phyloP scores from a whole-genome alignment of 2,888 invertebrate genomes.

The Lepidocyrtoides sp. region DNA sequence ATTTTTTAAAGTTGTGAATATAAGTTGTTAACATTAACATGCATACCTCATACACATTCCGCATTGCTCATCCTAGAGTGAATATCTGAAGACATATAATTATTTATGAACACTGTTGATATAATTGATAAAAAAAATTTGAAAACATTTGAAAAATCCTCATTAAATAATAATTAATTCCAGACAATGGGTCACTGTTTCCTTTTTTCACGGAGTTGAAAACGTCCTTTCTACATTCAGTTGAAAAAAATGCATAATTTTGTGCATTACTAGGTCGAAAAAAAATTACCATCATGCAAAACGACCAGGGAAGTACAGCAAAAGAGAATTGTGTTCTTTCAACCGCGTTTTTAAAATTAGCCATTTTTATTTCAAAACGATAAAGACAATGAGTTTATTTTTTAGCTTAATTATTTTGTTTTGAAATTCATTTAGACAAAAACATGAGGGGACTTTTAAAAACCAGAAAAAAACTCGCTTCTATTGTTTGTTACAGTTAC shows the following conservation, averaged over 20 bases:
- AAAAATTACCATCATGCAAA: background rate
- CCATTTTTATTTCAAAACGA: background rate
- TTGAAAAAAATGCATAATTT: background rate
- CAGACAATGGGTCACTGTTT: conserved; percentile 6
- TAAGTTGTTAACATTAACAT: no score
- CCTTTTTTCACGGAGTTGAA: background rate
- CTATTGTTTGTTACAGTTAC: background rate
- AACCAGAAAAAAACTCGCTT: background rate
- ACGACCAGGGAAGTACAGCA: no score
- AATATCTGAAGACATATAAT: no score
- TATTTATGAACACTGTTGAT: no score
- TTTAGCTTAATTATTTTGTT: background rate
- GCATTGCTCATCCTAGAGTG: no score
- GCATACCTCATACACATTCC: no score
- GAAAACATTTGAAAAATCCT: background rate
- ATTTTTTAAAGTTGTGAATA: conserved; percentile 15
- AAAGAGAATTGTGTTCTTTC: background rate
- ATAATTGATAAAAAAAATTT: background rate
- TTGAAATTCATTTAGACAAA: background rate
- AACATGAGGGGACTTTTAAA: background rate
- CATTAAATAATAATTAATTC: conserved; percentile 19
- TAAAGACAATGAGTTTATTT: background rate
- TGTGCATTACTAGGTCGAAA: background rate
- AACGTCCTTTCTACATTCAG: background rate
- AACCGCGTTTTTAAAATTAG: background rate